phyloP scores from a whole-genome alignment of 2,888 invertebrate species.

The Adelphocoris suturalis region DNA sequence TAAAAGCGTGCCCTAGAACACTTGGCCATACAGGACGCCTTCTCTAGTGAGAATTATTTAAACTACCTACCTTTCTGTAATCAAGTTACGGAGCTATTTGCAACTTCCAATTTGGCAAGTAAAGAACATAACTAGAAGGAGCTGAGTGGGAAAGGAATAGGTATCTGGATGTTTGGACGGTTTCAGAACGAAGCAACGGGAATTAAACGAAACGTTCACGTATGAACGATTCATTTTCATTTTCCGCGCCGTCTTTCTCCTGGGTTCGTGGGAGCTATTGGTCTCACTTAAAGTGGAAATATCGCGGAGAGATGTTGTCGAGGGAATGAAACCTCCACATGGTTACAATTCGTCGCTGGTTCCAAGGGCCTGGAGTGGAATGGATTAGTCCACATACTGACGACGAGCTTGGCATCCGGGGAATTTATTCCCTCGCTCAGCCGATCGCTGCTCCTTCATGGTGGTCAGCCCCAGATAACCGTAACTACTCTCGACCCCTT shows the following conservation, averaged over 20 bases:
- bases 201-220: background rate
- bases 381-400: background rate
- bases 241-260: background rate
- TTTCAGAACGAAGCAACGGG: background rate
- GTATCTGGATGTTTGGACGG: background rate
- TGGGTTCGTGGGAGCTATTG: background rate
- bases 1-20: no score
- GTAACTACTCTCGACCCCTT: no score
- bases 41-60: no score
- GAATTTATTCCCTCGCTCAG: background rate
- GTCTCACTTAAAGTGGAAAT: slow-evolving; percentile 21
- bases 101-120: background rate
- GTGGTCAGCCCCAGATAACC: no score
- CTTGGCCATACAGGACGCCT: background rate
- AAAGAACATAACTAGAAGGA: background rate
- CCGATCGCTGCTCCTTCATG: background rate
- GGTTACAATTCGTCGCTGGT: background rate
- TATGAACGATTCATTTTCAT: slow-evolving; percentile 8
- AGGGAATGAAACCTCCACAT: background rate
- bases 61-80: no score
- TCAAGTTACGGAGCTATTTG: no score
- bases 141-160: background rate
- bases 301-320: background rate
- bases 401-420: background rate
- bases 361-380: background rate